Percentiles rank a stretch among this genome's conserved stretches.
Evolutionary conservation across 2,113 vertebrate species (phyloP).

Genomic region (Pseudorectes ferrugineus): DNA sequence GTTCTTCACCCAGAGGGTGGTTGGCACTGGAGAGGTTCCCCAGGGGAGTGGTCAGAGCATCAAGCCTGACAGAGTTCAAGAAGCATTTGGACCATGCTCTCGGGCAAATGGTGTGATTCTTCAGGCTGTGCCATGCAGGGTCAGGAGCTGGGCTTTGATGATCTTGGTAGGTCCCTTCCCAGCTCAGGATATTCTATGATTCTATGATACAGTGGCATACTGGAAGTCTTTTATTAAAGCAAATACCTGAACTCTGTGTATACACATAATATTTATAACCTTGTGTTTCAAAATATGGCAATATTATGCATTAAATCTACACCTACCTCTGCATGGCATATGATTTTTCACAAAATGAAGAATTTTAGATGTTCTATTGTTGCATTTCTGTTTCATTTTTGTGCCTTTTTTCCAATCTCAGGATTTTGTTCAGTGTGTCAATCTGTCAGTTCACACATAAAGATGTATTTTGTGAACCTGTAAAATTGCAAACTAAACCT

Average conservation of each 20-base stretch:
- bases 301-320: neutral
- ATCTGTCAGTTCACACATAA: neutral
- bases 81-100: neutral
- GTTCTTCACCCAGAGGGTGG: neutral
- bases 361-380: neutral
- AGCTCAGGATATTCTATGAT: neutral
- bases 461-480: neutral
- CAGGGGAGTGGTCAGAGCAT: neutral
- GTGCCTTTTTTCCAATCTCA: neutral
- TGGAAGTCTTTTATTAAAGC: neutral
- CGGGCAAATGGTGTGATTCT: accelerated
- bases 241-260: neutral
- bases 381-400: neutral
- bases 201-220: neutral
- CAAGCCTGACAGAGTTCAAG: neutral
- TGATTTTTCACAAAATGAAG: neutral
- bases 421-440: neutral
- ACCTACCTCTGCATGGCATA: neutral
- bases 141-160: neutral
- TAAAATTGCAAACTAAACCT: neutral
- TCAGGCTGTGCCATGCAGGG: neutral
- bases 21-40: neutral
- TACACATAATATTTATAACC: neutral
- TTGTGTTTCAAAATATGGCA: neutral
- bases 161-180: neutral